Base-by-base conservation (phyloP, 2,797 vertebrate species). In the Peromyscus attwateri region DNA sequence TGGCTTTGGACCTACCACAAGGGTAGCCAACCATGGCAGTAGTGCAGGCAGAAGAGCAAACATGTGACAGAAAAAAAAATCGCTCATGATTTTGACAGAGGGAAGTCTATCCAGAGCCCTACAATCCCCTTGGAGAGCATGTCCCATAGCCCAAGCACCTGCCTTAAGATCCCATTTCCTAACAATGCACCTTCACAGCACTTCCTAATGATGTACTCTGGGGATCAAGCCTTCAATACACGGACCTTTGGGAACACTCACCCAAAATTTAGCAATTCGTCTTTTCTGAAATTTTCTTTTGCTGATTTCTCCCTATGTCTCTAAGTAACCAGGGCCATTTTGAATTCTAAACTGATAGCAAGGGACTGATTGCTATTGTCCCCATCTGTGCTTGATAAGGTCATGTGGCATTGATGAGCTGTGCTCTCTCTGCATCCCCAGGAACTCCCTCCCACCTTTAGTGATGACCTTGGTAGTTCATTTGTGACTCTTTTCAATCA, bases 311-410 rank as follows among this genome's bases (percentile, higher is more conserved):
- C 46, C 91, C 55, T 19, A 27, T 9, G 3, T 68, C 49, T 89
- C 62, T 88, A 71, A 96, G 43, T 57, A n/a, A 55, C n/a, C 43
- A 92, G 73, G 19, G 49, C 37, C 62, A 62, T 34, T 88, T 85
- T 92, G 77, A 93, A 93, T 85, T 94, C 62, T 73, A 37, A 91
- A 88, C 60, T 12, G 37, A 55, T 66, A 57, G 1, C 49, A 49
- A 83, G 5, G 89, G 49, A 3, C 68, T 87, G 40, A 70, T 77
- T 93, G 31, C 79, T 81, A 40, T 57, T 75, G 55, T 71, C 13
- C 23, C 16, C 9, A 73, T 14, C n/a, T 43, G 7, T 29, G 52
- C 55, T 93, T 92, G 43, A 55, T 49, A 73, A 79, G 60, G 6
- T 40, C 52, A 52, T 10, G 17, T 82, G 62, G 71, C 11, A 34